phyloP scores from a whole-genome alignment of 1,140 invertebrate genomes.

The Brachionus asplanchnoidis region DNA sequence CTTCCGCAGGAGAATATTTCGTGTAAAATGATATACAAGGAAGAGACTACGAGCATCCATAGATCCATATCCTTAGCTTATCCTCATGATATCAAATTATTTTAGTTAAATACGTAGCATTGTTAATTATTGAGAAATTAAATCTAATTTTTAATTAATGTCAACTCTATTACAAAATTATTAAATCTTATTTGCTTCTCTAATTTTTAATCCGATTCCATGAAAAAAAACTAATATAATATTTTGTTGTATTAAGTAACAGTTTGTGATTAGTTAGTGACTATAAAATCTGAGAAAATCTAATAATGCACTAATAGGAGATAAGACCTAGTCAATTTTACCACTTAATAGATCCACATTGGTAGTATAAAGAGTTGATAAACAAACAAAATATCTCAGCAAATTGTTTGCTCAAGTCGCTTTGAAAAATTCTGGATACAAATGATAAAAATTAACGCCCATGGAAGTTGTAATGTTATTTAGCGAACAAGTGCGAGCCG shows the following conservation, averaged over 20 bases:
- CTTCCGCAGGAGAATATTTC: neutral
- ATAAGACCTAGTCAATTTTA: neutral
- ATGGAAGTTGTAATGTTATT: neutral
- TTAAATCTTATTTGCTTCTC: slow-evolving; percentile 22
- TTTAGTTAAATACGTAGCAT: neutral
- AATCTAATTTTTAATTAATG: slow-evolving; percentile 17
- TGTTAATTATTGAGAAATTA: neutral
- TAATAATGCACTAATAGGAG: neutral
- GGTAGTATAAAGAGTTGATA: neutral
- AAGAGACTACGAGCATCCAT: neutral
- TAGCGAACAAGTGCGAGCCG: neutral
- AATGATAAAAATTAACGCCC: slow-evolving; percentile 1
- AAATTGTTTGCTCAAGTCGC: neutral
- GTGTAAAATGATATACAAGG: neutral
- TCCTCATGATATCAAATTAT: neutral
- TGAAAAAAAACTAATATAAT: neutral
- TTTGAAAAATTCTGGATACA: neutral
- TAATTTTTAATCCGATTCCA: neutral
- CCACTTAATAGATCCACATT: neutral
- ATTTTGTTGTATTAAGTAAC: slow-evolving; percentile 24
- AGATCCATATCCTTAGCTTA: neutral
- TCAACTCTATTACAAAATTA: slow-evolving; percentile 31
- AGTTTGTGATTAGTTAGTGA: neutral
- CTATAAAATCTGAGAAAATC: neutral
- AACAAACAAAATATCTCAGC: neutral